Evolutionary conservation across 2,888 invertebrate species (phyloP).

Genomic region (Ennomos quercinarius): DNA sequence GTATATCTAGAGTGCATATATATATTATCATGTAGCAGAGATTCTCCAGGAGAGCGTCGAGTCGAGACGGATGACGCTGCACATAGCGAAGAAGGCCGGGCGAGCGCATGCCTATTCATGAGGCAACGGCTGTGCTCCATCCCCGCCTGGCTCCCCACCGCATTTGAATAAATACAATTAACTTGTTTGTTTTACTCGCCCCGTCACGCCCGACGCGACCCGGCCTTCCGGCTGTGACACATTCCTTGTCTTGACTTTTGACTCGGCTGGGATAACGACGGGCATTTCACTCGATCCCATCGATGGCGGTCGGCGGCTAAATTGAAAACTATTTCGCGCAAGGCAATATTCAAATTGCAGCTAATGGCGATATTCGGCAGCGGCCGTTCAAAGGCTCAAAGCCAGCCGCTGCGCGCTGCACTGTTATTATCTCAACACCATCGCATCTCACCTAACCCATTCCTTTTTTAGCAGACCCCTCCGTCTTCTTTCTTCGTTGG

Average conservation of each 20-base stretch:
- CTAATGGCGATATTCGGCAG: slow-evolving; percentile 79
- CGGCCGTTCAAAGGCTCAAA: slow-evolving; percentile 71
- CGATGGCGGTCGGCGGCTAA: slow-evolving; percentile 49
- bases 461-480: slow-evolving; percentile 79
- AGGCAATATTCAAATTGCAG: slow-evolving; percentile 72
- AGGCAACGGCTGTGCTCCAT: slow-evolving; percentile 72
- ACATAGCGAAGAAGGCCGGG: slow-evolving; percentile 68
- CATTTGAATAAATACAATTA: slow-evolving; percentile 86
- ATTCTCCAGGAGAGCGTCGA: slow-evolving; percentile 41
- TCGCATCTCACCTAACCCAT: slow-evolving; percentile 78
- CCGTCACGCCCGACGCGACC: slow-evolving; percentile 64
- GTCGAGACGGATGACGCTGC: slow-evolving; percentile 65
- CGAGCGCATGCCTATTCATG: slow-evolving; percentile 70
- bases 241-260: slow-evolving; percentile 49
- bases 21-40: slow-evolving; percentile 38
- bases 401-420: slow-evolving; percentile 63
- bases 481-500: slow-evolving; percentile 68
- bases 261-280: slow-evolving; percentile 24
- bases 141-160: slow-evolving; percentile 55
- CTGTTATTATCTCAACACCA: slow-evolving; percentile 86
- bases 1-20: slow-evolving; percentile 34
- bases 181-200: slow-evolving; percentile 83
- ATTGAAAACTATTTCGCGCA: slow-evolving; percentile 67
- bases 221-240: slow-evolving; percentile 62
- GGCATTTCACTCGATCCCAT: slow-evolving; percentile 33